Conservation (phyloP, 2,113 vertebrate species). For the Nothoprocta pentlandii region DNA sequence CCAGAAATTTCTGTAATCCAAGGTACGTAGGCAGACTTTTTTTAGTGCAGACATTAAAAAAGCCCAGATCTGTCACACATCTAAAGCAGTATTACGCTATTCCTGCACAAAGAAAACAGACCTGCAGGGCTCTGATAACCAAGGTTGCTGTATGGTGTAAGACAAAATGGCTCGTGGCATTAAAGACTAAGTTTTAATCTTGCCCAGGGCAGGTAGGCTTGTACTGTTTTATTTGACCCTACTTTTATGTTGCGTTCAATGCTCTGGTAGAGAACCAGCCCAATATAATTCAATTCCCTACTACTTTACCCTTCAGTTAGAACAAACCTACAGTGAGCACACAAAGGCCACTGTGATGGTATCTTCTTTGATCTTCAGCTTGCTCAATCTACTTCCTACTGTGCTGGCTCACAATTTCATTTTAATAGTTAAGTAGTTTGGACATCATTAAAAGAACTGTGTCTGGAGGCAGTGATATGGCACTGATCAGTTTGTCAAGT, state of each 20-base stretch:
- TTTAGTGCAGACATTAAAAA: not conserved
- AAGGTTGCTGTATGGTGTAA: not conserved
- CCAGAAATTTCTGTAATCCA: not conserved
- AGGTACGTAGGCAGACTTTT: not conserved
- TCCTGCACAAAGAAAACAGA: not conserved
- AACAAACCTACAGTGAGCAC: conserved; percentile 59
- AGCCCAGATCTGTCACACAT: accelerated
- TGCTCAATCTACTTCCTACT: conserved; percentile 68
- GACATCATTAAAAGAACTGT: conserved; percentile 76
- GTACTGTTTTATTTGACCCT: conserved; percentile 34
- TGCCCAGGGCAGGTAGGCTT: not conserved
- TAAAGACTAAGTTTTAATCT: not conserved
- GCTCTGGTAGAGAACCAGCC: conserved; percentile 15
- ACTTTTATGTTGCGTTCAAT: conserved; percentile 44
- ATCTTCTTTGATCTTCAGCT: conserved; percentile 69
- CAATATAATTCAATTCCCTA: conserved; percentile 53
- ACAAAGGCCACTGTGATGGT: conserved; percentile 61
- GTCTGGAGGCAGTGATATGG: conserved; percentile 72
- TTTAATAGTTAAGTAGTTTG: conserved; percentile 77
- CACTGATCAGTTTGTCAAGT: conserved; percentile 71
- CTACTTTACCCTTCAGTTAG: conserved; percentile 57
- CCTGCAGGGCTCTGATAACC: not conserved
- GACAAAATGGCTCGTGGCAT: not conserved
- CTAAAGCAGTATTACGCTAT: accelerated
- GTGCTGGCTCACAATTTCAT: conserved; percentile 70